Percentiles rank a stretch among this genome's conserved stretches.
Evolutionary conservation across 2,888 invertebrate genomes (phyloP).

Genomic region (Euphydryas editha): DNA sequence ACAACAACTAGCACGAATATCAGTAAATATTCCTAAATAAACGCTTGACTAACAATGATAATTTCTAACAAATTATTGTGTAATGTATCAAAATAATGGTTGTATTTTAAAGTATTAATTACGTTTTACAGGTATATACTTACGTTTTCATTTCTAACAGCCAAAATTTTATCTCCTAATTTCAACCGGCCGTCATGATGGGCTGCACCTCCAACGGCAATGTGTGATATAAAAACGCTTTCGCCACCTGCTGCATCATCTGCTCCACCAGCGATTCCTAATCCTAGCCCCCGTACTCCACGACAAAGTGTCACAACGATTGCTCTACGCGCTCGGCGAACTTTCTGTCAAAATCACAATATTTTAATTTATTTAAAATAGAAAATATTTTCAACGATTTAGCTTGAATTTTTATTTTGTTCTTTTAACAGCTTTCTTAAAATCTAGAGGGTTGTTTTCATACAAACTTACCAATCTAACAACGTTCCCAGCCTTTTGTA

Average conservation of each 20-base stretch:
- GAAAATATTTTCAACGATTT: not conserved
- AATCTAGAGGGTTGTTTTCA: too few relatives aligned
- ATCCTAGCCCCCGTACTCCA: slow-evolving; percentile 73
- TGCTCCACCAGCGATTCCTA: slow-evolving; percentile 78
- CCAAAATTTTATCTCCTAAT: slow-evolving; percentile 79
- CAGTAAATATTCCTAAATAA: slow-evolving; percentile 12
- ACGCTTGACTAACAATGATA: not conserved
- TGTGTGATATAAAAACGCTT: slow-evolving; percentile 79
- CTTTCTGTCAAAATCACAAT: slow-evolving; percentile 57
- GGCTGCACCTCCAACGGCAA: slow-evolving; percentile 78
- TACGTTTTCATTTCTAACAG: slow-evolving; percentile 78
- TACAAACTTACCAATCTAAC: slow-evolving; percentile 92
- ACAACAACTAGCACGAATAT: slow-evolving; percentile 24
- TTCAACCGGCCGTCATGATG: slow-evolving; percentile 77
- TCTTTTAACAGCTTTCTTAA: too few relatives aligned
- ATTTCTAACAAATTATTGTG: not conserved
- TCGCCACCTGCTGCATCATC: slow-evolving; percentile 79
- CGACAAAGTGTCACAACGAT: slow-evolving; percentile 76
- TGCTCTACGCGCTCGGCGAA: slow-evolving; percentile 74
- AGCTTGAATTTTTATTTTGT: not conserved
- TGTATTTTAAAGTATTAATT: not conserved
- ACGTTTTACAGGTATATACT: too few relatives aligned
- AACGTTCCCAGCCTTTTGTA: slow-evolving; percentile 97
- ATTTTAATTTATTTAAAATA: slow-evolving; percentile 10
- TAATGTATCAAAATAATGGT: not conserved